Base-by-base conservation (phyloP, 2,888 invertebrate species). In the Coleophora deauratella region DNA sequence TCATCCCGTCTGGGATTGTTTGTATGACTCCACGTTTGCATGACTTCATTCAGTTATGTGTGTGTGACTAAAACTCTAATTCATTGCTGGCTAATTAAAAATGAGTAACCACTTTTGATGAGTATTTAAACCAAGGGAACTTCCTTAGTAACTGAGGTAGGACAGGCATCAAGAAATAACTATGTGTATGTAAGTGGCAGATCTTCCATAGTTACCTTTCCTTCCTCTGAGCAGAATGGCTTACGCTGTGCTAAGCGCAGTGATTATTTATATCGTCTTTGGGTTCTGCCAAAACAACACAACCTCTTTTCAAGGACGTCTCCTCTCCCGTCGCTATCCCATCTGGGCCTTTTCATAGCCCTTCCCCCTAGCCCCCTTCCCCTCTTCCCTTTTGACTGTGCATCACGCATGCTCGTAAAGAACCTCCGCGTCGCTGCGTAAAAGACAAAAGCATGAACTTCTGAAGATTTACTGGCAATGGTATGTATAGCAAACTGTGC, bases 41-140 rank as follows among this genome's bases (percentile, higher is more conserved):
- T 21, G 21, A 21, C 21, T 21, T 6, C 21, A 21, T 21, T 21
- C 21, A 21, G 21, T 21, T 21, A 21, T 21, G 21, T 21, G 6
- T 21, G 66, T 65, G 73, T 80, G 79, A 79, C 74, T 80, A 77
- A 73, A 76, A 67, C 59, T 58, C 62, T 66, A 72, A 61, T 60
- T 63, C 58, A 63, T 62, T 62, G 49, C 60, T 50, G 50, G 55
- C 54, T 53, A 53, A 51, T 57, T 50, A 47, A 55, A 50, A 39
- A 53, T 78, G 75, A 78, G 66, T 76, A 75, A 76, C 59, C 53
- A 52, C 39, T 64, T 62, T 55, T 40, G n/a, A n/a, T n/a, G n/a
- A n/a, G n/a, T n/a, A n/a, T n/a, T n/a, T n/a, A n/a, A n/a, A n/a
- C n/a, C n/a, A n/a, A n/a, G n/a, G n/a, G n/a, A n/a, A n/a, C n/a